Conservation (phyloP, 1,140 invertebrate species). For the Rhizoglyphus robini region DNA sequence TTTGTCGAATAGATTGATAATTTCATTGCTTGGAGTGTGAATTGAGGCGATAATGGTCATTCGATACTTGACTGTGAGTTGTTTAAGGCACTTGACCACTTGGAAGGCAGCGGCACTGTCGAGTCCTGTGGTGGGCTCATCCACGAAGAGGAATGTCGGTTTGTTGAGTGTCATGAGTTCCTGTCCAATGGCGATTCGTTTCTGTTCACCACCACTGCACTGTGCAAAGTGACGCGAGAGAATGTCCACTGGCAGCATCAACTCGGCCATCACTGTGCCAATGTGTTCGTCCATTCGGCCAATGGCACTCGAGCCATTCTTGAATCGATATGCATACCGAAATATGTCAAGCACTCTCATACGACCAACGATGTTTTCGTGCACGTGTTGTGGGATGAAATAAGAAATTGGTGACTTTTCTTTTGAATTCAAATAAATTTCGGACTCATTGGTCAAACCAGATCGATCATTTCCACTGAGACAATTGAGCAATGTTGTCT, state of each 20-base stretch:
- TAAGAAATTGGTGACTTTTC: background rate
- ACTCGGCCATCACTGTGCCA: background rate
- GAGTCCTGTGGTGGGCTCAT: conserved; percentile 20
- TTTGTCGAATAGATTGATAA: conserved; percentile 19
- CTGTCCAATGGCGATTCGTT: conserved; percentile 18
- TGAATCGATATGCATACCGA: conserved; percentile 8
- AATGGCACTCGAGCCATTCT: background rate
- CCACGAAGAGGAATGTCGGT: conserved; percentile 17
- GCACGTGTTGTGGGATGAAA: background rate
- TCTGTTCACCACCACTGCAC: conserved; percentile 18
- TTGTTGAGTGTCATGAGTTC: background rate
- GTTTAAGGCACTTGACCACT: background rate
- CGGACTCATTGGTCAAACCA: background rate
- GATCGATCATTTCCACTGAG: background rate
- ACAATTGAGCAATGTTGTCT: conserved; percentile 26
- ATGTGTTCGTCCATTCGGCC: background rate
- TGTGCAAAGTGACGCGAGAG: background rate
- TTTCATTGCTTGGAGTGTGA: conserved; percentile 22
- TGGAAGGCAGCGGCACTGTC: conserved; percentile 7
- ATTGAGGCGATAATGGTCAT: conserved; percentile 22
- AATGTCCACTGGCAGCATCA: background rate
- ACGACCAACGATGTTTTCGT: background rate
- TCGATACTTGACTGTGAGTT: background rate
- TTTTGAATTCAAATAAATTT: background rate
- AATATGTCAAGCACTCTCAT: background rate